Evolutionary conservation across 2,888 invertebrate species (phyloP).

Genomic region (Parochlus steinenii): DNA sequence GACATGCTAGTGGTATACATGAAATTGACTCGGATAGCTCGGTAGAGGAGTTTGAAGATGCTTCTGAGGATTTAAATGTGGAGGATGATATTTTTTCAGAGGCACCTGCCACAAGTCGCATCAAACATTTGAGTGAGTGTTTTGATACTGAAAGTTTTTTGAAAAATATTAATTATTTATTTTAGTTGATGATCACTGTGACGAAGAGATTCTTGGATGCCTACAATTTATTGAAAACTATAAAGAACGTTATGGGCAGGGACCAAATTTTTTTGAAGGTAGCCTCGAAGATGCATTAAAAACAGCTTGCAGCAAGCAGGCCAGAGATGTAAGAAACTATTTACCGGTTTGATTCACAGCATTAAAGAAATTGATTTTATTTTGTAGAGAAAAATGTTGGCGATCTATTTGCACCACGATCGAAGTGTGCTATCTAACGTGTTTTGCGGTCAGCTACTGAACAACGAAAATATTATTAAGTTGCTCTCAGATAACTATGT

Average conservation of each 20-base stretch:
- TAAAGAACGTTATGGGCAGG: conserved; percentile 53
- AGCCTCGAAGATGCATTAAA: conserved; percentile 79
- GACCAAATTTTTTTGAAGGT: conserved; percentile 84
- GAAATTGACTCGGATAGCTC: conserved; percentile 40
- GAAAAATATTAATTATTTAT: conserved; percentile 4
- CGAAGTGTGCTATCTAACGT: conserved; percentile 89
- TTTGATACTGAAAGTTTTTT: conserved; percentile 2
- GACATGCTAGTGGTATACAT: conserved; percentile 16
- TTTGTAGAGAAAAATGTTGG: conserved; percentile 74
- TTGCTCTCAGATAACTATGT: conserved; percentile 80
- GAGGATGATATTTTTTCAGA: conserved; percentile 82
- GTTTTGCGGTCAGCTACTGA: conserved; percentile 88
- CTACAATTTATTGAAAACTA: conserved; percentile 78
- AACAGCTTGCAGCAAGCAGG: conserved; percentile 76
- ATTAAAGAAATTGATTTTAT: conserved; percentile 14
- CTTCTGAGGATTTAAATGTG: conserved; percentile 63
- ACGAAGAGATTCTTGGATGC: conserved; percentile 58
- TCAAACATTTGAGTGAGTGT: conserved; percentile 59
- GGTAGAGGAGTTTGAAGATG: conserved; percentile 74
- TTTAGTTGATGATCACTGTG: conserved; percentile 7
- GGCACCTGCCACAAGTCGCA: conserved; percentile 47
- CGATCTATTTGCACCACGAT: conserved; percentile 93
- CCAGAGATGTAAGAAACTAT: conserved; percentile 62
- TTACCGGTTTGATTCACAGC: not conserved
- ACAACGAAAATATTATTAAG: conserved; percentile 79